phyloP scores from a whole-genome alignment of 2,797 vertebrate species.

The Sebastes minor region DNA sequence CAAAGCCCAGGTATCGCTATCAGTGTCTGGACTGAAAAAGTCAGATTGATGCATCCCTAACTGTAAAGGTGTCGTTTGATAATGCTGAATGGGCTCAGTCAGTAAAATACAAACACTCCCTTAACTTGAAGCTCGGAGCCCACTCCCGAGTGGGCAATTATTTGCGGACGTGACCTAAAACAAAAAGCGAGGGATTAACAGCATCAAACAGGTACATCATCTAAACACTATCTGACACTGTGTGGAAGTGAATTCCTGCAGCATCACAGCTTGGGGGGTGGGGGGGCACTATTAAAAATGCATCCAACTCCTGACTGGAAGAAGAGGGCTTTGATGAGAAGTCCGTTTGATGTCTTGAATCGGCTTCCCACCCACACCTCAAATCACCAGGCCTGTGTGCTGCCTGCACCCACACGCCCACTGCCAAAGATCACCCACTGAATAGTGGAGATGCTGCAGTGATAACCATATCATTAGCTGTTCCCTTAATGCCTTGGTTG shows the following conservation, averaged over 20 bases:
- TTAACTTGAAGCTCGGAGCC: neutral
- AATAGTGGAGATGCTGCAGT: constrained; percentile 53
- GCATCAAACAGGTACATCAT: constrained; percentile 35
- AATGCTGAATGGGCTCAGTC: neutral
- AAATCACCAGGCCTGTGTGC: constrained; percentile 45
- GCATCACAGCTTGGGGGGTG: constrained; percentile 5
- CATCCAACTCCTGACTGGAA: constrained; percentile 45
- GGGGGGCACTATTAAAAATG: constrained; percentile 47
- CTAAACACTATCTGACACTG: neutral
- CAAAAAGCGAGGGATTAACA: neutral
- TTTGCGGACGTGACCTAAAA: neutral
- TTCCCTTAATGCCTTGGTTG: constrained; percentile 14
- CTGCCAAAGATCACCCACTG: constrained; percentile 58
- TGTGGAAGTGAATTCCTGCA: constrained; percentile 1
- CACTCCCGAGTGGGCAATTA: neutral
- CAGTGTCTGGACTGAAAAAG: no score
- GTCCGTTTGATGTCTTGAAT: constrained; percentile 69
- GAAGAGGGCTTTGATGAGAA: constrained; percentile 67
- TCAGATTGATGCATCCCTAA: no score
- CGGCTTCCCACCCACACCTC: constrained; percentile 66
- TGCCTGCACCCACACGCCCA: constrained; percentile 66
- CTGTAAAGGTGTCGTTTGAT: neutral
- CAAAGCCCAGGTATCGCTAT: no score
- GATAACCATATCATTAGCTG: constrained; percentile 49
- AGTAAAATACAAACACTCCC: neutral